These are phyloP conservation scores for Corvus moneduloides DNA, from an alignment of 2,113 vertebrate genomes.

Conservation along the genomic window DNA sequence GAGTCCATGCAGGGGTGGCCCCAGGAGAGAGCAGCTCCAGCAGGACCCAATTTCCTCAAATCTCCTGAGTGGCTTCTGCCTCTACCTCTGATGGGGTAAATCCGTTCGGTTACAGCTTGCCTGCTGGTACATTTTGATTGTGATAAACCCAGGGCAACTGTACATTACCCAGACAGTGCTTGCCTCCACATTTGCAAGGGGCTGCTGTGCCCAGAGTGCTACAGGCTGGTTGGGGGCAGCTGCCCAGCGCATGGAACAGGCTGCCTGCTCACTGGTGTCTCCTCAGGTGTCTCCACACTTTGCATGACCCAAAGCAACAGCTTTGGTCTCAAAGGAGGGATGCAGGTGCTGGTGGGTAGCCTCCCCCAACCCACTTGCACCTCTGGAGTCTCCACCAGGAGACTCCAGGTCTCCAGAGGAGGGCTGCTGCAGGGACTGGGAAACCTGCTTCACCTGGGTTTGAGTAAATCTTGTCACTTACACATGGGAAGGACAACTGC, in stretches of 20 bases:
- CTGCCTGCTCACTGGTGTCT: not conserved
- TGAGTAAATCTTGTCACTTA: not conserved
- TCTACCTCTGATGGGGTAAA: not conserved
- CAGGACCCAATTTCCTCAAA: not conserved
- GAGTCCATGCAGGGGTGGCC: not conserved
- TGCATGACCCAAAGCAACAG: not conserved
- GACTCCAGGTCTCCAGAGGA: not conserved
- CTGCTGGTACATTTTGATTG: not conserved
- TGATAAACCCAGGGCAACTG: not conserved
- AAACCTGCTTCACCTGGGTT: not conserved
- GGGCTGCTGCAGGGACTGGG: not conserved
- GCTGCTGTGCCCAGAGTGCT: not conserved
- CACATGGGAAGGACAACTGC: not conserved
- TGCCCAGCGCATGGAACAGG: not conserved
- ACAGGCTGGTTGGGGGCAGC: not conserved
- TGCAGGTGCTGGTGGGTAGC: not conserved
- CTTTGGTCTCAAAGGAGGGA: not conserved
- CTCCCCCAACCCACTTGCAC: not conserved
- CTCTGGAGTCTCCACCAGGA: not conserved
- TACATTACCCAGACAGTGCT: not conserved
- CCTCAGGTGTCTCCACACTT: not conserved
- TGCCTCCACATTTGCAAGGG: not conserved
- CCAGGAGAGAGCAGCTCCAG: not conserved
- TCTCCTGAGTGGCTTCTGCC: not conserved
- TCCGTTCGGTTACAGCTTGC: rapidly evolving